Evolutionary conservation across 2,797 vertebrate genomes (phyloP).

Genomic region (Sebastes jordani): DNA sequence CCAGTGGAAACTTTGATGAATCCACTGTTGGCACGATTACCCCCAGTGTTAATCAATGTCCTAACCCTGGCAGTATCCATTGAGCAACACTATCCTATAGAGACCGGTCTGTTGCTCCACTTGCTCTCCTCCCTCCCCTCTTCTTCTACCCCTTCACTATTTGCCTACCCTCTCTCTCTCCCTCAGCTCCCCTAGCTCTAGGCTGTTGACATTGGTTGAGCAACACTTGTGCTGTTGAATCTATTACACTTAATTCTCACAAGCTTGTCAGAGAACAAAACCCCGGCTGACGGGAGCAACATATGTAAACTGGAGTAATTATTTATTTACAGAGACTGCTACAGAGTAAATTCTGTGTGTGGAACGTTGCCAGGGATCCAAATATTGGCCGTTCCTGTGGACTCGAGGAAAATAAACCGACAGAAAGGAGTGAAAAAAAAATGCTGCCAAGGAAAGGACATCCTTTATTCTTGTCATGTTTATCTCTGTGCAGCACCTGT

Average conservation of each 20-base stretch:
- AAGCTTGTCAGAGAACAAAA: slow-evolving; percentile 56
- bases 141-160: not conserved
- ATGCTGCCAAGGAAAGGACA: slow-evolving; percentile 44
- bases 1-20: not conserved
- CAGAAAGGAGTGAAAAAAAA: slow-evolving; percentile 19
- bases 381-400: slow-evolving; percentile 44
- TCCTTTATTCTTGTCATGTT: slow-evolving; percentile 62
- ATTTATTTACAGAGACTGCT: slow-evolving; percentile 65
- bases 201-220: slow-evolving; percentile 53
- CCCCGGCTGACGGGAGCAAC: slow-evolving; percentile 50
- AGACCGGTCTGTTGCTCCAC: not conserved
- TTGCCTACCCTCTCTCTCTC: not conserved
- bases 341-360: slow-evolving; percentile 40
- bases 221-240: slow-evolving; percentile 52
- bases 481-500: slow-evolving; percentile 69
- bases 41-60: not conserved
- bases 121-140: slow-evolving; percentile 1
- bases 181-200: not conserved
- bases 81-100: not conserved
- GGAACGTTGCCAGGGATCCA: slow-evolving; percentile 57
- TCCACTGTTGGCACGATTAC: not conserved
- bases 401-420: slow-evolving; percentile 59
- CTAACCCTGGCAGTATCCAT: not conserved
- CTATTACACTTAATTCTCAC: slow-evolving; percentile 57
- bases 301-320: slow-evolving; percentile 63